A percentile compares a stretch with the other conserved stretches of the same genome.
Evolutionary conservation across 2,888 invertebrate species (phyloP).

Genomic region (Ditylenchus weischeri): DNA sequence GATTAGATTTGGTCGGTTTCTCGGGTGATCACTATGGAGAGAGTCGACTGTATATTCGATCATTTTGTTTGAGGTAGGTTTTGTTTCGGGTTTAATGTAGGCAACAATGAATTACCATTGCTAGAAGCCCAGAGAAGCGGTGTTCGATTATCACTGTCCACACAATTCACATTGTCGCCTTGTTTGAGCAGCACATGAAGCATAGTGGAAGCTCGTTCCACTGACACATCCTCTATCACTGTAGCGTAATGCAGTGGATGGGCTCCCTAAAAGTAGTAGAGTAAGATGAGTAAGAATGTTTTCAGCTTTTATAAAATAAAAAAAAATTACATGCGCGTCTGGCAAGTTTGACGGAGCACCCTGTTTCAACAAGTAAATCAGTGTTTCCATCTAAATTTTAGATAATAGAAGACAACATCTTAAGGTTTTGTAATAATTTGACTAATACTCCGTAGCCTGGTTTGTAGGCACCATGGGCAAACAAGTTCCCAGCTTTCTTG

Average conservation of each 20-base stretch:
- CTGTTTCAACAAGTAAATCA: constrained; percentile 39
- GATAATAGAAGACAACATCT: no score
- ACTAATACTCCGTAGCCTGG: no score
- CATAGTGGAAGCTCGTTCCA: constrained; percentile 40
- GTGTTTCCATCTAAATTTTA: constrained; percentile 35
- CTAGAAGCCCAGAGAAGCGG: constrained; percentile 96
- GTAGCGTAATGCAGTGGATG: constrained; percentile 95
- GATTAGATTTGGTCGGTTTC: no score
- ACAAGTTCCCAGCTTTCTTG: no score
- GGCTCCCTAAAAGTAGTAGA: constrained; percentile 69
- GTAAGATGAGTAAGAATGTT: constrained; percentile 62
- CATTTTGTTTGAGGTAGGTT: no score
- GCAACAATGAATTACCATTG: constrained; percentile 69
- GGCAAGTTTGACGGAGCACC: constrained; percentile 72
- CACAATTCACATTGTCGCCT: constrained; percentile 75
- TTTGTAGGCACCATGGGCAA: no score
- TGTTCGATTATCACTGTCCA: constrained; percentile 86
- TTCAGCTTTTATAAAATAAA: not conserved
- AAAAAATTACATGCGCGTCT: constrained; percentile 63
- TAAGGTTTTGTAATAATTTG: no score
- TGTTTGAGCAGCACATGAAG: constrained; percentile 41
- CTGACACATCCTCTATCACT: constrained; percentile 66
- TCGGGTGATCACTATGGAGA: no score
- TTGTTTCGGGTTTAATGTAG: no score
- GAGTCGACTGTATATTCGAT: no score